These are phyloP conservation scores for Probaryconus sp. DNA, from an alignment of 1,140 invertebrate species.

Conservation along the genomic window DNA sequence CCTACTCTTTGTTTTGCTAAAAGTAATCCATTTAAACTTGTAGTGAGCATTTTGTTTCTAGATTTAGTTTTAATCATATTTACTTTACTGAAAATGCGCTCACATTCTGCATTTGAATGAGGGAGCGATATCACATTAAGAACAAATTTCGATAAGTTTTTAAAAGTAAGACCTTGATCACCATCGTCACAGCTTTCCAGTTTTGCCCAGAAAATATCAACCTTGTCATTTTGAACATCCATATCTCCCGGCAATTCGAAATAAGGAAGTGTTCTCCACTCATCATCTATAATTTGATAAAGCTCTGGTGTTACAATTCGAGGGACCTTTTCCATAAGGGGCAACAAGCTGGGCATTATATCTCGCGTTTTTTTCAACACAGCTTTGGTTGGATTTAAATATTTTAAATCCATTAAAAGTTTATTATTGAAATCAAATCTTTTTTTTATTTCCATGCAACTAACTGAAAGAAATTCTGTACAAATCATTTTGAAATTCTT, in stretches of 20 bases:
- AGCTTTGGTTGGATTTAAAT: not conserved
- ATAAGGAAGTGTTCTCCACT: constrained; percentile 11
- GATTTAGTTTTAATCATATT: constrained; percentile 17
- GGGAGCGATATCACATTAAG: constrained; percentile 8
- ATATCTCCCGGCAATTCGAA: constrained; percentile 9
- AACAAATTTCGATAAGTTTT: constrained; percentile 20
- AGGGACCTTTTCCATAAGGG: not conserved
- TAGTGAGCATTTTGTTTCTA: not conserved
- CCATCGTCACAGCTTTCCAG: not conserved
- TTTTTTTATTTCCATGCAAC: constrained; percentile 6
- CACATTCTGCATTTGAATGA: constrained; percentile 12
- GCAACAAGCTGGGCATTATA: not conserved
- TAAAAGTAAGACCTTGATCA: not conserved
- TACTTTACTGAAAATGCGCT: constrained; percentile 11
- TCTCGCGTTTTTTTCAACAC: not conserved
- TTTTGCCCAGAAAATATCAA: constrained; percentile 17
- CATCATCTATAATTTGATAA: constrained; percentile 9
- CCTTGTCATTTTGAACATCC: not conserved
- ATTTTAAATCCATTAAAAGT: not conserved
- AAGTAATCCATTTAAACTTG: not conserved
- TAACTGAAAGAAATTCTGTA: constrained; percentile 8
- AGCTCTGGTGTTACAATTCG: not conserved
- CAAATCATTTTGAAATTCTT: constrained; percentile 20
- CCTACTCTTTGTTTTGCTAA: not conserved
- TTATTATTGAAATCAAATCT: constrained; percentile 12